Evolutionary conservation across 2,797 vertebrate genomes (phyloP).

Genomic region (Apodemus agrarius): DNA sequence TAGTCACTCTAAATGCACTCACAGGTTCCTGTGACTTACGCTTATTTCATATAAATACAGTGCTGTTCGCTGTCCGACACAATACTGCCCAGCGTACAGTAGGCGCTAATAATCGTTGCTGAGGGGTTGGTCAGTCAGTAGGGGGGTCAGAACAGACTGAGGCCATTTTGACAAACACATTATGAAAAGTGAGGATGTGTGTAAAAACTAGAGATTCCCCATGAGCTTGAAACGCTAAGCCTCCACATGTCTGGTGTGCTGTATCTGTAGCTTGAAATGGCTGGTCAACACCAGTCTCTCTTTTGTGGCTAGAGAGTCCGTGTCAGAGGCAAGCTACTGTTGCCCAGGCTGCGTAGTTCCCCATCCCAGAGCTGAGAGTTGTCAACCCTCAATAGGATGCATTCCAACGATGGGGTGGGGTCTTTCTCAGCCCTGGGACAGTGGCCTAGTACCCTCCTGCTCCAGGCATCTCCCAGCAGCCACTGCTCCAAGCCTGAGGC

Average conservation of each 20-base stretch:
- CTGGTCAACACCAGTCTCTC: neutral
- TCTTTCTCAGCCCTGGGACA: neutral
- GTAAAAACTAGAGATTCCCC: neutral
- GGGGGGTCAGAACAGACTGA: neutral
- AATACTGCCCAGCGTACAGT: neutral
- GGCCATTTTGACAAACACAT: neutral
- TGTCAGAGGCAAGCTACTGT: neutral
- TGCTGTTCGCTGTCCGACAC: neutral
- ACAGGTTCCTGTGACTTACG: neutral
- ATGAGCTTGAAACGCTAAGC: neutral
- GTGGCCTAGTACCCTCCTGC: neutral
- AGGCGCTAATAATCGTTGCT: neutral
- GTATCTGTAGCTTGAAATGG: neutral
- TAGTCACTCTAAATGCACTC: neutral
- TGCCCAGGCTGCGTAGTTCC: neutral
- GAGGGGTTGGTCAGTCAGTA: neutral
- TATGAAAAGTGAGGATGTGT: neutral
- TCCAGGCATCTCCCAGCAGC: conserved; percentile 49
- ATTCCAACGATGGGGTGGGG: neutral
- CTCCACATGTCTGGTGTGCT: neutral
- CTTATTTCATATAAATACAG: neutral
- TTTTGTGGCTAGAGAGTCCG: neutral
- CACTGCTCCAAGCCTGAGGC: neutral
- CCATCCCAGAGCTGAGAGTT: neutral
- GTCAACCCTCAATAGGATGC: neutral